Conservation (phyloP, 1,140 invertebrate genomes). For the Drosophila nebulosa region DNA sequence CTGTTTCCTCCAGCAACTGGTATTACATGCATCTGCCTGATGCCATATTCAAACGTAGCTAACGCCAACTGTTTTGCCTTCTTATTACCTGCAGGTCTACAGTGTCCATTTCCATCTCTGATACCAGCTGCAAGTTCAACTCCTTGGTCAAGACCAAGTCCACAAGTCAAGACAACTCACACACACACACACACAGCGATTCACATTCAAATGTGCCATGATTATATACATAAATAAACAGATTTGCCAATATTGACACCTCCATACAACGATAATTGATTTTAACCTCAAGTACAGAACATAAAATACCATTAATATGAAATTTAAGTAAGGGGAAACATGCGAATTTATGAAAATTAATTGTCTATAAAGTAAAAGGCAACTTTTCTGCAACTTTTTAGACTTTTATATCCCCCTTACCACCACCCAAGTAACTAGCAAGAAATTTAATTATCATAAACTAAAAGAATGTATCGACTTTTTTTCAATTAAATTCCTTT, state of each 20-base stretch:
- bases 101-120: neutral
- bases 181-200: neutral
- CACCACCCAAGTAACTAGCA: neutral
- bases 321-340: neutral
- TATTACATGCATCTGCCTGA: conserved; percentile 15
- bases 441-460: neutral
- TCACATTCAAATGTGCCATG: conserved; percentile 46
- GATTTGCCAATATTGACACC: conserved; percentile 42
- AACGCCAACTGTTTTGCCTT: conserved; percentile 5
- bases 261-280: conserved; percentile 43
- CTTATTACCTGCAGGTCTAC: neutral
- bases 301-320: conserved; percentile 11
- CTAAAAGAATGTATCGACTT: neutral
- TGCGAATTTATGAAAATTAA: conserved; percentile 1
- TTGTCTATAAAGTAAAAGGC: neutral
- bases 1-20: conserved; percentile 16
- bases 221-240: conserved; percentile 51
- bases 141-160: conserved; percentile 5
- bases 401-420: neutral
- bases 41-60: conserved; percentile 8
- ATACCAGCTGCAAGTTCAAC: conserved; percentile 9
- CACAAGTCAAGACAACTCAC: conserved; percentile 11
- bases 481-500: neutral
- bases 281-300: conserved; percentile 30
- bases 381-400: neutral